Base-by-base conservation (phyloP, 2,797 vertebrate genomes). In the Dallia pectoralis region DNA sequence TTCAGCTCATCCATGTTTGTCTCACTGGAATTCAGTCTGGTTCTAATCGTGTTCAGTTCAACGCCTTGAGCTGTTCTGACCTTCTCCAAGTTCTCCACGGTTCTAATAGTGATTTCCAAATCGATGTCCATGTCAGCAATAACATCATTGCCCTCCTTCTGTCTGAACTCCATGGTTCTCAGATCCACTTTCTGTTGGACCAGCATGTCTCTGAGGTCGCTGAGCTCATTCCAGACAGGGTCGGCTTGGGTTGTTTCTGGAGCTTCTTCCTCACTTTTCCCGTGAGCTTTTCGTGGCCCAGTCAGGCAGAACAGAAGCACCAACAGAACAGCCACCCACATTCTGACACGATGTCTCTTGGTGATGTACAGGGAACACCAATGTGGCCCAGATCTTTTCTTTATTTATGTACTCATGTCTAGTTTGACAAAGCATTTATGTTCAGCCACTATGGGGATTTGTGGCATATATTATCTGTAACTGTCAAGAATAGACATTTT, bases 151-250 rank as follows among this genome's bases (percentile, higher is more conserved):
- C 22, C 29, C 51, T 74, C 64, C 75, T 33, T 76, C 63, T 70
- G 3, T 74, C 32, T 49, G 40, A 5, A n/a, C 49, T 81, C 61
- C 22, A 49, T 19, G 14, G 44, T 44, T 22, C 22, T 67, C 36
- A 25, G 33, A 33, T 81, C 61, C 19, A 49, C 32, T 19, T 40
- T 72, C 69, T 70, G 72, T 65, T 78, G n/a, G 15, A 18, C 30
- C 25, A 4, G 6, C 30, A 40, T 47, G 72, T 61, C 68, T 66
- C 40, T 81, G 59, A 53, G 64, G 32, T 14, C 75, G 22, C n/a
- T 44, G n/a, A 47, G 33, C 36, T 67, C 22, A 36, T 32, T 14
- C 62, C 27, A 64, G 62, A 64, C 29, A 44, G 40, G 36, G 33
- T 67, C 65, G 14, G 32, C 32, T 19, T 40, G 8, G 36, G 33